Base-by-base conservation (phyloP, 2,113 vertebrate species). In the Carassius gibelio region DNA sequence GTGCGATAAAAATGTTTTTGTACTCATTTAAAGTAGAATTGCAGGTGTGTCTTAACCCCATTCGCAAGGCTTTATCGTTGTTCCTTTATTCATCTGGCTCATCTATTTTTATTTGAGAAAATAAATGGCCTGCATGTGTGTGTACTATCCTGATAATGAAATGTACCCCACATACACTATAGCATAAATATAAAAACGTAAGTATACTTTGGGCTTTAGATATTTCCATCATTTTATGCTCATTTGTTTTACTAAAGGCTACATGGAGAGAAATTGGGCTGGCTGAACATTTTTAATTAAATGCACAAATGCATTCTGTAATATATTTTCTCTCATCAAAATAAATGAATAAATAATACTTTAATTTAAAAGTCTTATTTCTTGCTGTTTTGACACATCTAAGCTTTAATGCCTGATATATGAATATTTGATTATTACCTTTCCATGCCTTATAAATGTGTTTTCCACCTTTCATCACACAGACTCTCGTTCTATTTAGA, bases 391-490 rank as follows among this genome's bases (percentile, higher is more conserved):
- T 36, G 9, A 19, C 13, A 21, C 30, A 42, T 72, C 36, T 66
- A 26, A 14, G 23, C 23, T 66, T 13, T 42, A 42, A 52, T 15
- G 13, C 50, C 15, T 30, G 21, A 57, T 19, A 10, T 77, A 34
- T 55, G 75, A 77, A 57, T 77, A 48, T 50, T 71, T 75, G 48
- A 57, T 55, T 55, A 11, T 34, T 55, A 11, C 15, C 26, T 52
- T 81, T 26, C n/a, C 42, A 66, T 68, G 50, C 52, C 9, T 5
- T 26, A 15, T 50, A 69, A 81, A 52, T 48, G 57, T 36, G 26
- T 68, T 69, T 81, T 82, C 45, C 79, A 52, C 38, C 57, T 80
- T 82, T 50, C 64, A 68, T 50, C 62, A 61, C 7, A 4, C 36
- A 13, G 57, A 23, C 36, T 15, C 52, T 30, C 19, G 64, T 26